Base-by-base conservation (phyloP, 2,113 vertebrate genomes). In the Gracilinanus agilis region DNA sequence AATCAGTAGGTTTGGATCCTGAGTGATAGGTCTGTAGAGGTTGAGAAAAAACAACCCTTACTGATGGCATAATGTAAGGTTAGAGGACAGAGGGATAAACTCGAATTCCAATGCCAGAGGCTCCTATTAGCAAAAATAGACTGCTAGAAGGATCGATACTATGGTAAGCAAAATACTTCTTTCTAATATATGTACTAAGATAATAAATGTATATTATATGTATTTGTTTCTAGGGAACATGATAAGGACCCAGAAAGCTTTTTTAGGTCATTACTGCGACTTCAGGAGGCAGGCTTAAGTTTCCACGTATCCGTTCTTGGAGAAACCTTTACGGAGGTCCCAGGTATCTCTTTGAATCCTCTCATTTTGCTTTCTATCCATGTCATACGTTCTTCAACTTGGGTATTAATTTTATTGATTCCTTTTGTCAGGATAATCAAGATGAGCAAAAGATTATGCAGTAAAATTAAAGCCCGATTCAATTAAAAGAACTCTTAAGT, bases 201-300 rank as follows among this genome's bases (percentile, higher is more conserved):
- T 93, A 96, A 97, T 21, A 92, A 96, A 97, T 44, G 83, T 97
- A 96, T 98, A 96, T 99, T 99, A 98, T 99, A 96, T 99, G 99
- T 99, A 98, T 99, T 99, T 99, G 93, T 99, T 99, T 99, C 98
- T 99, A 99, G 99, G 99, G 99, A 99, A 97, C 99, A 99, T 21
- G 99, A 99, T 98, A 99, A 99, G 99, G 99, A 99, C 98, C 99
- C 99, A 96, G 99, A 99, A 98, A 99, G 98, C 97, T 99, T 99
- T 98, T 99, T 99, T 98, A 99, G 99, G 98, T 98, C 99, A 92
- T 96, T 99, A 98, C 97, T 99, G 99, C 99, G 98, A 98, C 98
- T 99, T 97, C 99, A 99, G 97, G 98, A 99, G 75, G 96, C 97
- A 96, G 97, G 97, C 96, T 96, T 99, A 44, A 95, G 95, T 98